A percentile compares a stretch with the other conserved stretches of the same genome.
Conservation (phyloP, 2,888 invertebrate species). For the Dolomedes plantarius region DNA sequence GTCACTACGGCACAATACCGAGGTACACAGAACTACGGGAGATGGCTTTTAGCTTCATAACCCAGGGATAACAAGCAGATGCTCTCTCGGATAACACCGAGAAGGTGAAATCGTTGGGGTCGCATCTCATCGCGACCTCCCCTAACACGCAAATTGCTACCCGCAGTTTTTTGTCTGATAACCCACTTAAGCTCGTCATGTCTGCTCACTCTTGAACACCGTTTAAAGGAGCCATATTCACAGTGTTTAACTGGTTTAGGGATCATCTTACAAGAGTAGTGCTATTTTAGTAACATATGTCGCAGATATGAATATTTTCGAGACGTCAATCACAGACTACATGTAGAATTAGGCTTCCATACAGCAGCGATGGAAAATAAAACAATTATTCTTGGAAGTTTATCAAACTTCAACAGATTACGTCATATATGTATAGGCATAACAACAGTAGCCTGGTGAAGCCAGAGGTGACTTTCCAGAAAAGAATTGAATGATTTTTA, state of each 20-base stretch:
- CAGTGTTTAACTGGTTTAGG: neutral
- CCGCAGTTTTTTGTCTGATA: constrained; percentile 40
- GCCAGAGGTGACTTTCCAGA: no score
- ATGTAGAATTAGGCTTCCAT: neutral
- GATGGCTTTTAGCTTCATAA: no score
- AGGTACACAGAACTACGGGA: no score
- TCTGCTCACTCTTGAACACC: neutral
- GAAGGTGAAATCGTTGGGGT: constrained; percentile 45
- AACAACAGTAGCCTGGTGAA: no score
- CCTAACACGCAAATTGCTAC: constrained; percentile 51
- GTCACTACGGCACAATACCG: no score
- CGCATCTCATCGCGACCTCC: constrained; percentile 25
- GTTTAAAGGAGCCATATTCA: neutral
- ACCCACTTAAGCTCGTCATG: constrained; percentile 21
- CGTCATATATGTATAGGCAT: no score
- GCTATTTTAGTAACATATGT: neutral
- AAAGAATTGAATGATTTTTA: no score
- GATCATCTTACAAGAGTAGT: neutral
- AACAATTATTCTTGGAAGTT: no score
- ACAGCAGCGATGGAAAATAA: neutral
- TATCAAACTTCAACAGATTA: no score
- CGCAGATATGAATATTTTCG: neutral
- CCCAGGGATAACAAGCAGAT: neutral
- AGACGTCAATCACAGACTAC: neutral
- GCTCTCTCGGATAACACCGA: neutral